Base-by-base conservation (phyloP, 2,888 invertebrate genomes). In the Anoncus sp. region DNA sequence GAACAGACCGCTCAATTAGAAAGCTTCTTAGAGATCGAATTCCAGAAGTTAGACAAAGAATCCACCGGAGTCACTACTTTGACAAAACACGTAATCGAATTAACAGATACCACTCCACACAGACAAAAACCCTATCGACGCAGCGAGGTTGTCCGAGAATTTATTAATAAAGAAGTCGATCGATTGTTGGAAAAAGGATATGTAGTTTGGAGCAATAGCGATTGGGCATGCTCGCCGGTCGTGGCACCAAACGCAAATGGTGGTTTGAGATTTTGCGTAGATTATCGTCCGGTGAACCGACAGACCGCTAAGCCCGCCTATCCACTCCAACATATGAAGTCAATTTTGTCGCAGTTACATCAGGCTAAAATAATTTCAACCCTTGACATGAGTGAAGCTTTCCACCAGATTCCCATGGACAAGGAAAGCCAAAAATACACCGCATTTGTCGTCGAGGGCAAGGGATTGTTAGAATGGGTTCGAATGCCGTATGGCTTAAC, bases 391-490 rank as follows among this genome's bases (percentile, higher is more conserved):
- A n/a, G n/a, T n/a, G n/a, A n/a, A n/a, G n/a, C n/a, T n/a, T n/a
- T n/a, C n/a, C n/a, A n/a, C n/a, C n/a, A n/a, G n/a, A n/a, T n/a
- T n/a, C n/a, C n/a, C n/a, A n/a, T n/a, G n/a, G n/a, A n/a, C n/a
- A n/a, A n/a, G n/a, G n/a, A n/a, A n/a, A n/a, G n/a, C n/a, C n/a
- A n/a, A n/a, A 62, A 77, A n/a, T 62, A 71, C 31, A 81, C 82
- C 1, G 75, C 79, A 1, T 82, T 82, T 20, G 60, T 62, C 0
- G 75, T 78, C 0, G 77, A 81, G 20, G 77, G 77, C 0, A 70
- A 60, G 24, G 78, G 80, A 1, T 57, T 77, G 10, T 77, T 72
- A 18, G 67, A 81, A 40, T 82, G 75, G 53, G 14, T 22, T 70
- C n/a, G n/a, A n/a, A n/a, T n/a, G n/a, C n/a, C n/a, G n/a, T n/a